phyloP scores from a whole-genome alignment of 2,113 vertebrate genomes.

The Synchiropus splendidus region DNA sequence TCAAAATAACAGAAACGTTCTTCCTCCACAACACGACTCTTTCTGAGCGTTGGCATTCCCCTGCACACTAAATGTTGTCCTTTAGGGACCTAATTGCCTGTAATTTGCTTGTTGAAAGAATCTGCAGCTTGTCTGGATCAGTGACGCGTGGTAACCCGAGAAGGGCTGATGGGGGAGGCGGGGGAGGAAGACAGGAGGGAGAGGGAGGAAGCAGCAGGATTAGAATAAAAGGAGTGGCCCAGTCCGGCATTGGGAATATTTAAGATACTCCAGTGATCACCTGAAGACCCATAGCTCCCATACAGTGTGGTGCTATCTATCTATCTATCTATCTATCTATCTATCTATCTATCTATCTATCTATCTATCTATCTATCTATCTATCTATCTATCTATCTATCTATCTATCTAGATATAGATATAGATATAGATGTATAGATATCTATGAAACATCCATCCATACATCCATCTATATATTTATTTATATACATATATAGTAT shows the following conservation, averaged over 20 bases:
- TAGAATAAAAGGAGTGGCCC: background rate
- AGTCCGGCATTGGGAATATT: background rate
- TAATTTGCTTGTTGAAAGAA: slow-evolving; percentile 63
- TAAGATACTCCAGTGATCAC: background rate
- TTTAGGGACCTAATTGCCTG: slow-evolving; percentile 67
- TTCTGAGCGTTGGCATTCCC: slow-evolving; percentile 38
- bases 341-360: too few species aligned
- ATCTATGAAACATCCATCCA: too few species aligned
- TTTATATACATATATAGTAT: too few species aligned
- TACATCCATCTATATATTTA: too few species aligned
- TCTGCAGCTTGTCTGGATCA: slow-evolving; percentile 63
- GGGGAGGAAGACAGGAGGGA: slow-evolving; percentile 27
- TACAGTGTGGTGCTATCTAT: too few species aligned
- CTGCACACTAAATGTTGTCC: slow-evolving; percentile 68
- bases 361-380: too few species aligned
- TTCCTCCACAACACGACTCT: slow-evolving; percentile 25
- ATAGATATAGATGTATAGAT: too few species aligned
- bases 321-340: too few species aligned
- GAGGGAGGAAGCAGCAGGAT: background rate
- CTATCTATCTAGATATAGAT: too few species aligned
- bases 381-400: too few species aligned
- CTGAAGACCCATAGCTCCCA: too few species aligned
- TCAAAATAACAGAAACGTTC: slow-evolving; percentile 25
- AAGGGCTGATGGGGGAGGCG: slow-evolving; percentile 36
- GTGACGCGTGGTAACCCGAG: slow-evolving; percentile 63